A percentile compares a stretch with the other conserved stretches of the same genome.
Evolutionary conservation across 2,888 invertebrate genomes (phyloP).

Genomic region (Clostera curtula): DNA sequence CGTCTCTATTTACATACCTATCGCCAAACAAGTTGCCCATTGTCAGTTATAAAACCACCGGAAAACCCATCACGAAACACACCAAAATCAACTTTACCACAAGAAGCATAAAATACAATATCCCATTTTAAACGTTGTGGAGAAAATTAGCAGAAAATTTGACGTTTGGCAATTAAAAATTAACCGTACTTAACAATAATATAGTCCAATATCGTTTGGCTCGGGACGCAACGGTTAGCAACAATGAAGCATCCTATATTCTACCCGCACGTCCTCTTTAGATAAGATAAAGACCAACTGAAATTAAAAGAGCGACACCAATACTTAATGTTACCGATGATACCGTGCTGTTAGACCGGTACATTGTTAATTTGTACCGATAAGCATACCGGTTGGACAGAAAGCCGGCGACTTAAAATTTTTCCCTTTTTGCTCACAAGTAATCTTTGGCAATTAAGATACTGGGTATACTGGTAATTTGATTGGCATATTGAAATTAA

Average conservation of each 20-base stretch:
- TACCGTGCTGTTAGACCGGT: slow-evolving; percentile 46
- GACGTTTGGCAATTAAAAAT: slow-evolving; percentile 11
- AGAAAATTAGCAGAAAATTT: slow-evolving; percentile 41
- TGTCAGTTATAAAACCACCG: slow-evolving; percentile 61
- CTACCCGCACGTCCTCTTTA: slow-evolving; percentile 73
- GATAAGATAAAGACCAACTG: slow-evolving; percentile 71
- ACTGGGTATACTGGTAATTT: no score
- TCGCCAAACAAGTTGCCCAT: slow-evolving; percentile 65
- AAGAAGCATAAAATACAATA: slow-evolving; percentile 11
- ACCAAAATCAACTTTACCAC: slow-evolving; percentile 26
- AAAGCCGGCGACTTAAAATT: slow-evolving; percentile 25
- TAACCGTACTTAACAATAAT: accelerated
- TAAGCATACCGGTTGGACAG: slow-evolving; percentile 45
- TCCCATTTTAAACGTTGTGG: slow-evolving; percentile 9
- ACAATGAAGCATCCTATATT: slow-evolving; percentile 58
- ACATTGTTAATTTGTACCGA: slow-evolving; percentile 58
- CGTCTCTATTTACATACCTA: slow-evolving; percentile 70
- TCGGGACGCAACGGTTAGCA: slow-evolving; percentile 27
- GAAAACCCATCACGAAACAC: slow-evolving; percentile 36
- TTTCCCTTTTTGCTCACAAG: slow-evolving; percentile 1
- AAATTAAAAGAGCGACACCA: slow-evolving; percentile 62
- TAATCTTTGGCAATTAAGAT: no score
- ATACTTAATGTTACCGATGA: slow-evolving; percentile 60
- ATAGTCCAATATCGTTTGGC: slow-evolving; percentile 23
- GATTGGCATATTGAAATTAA: no score